Percentiles rank a stretch among this genome's conserved stretches.
Evolutionary conservation across 2,888 invertebrate genomes (phyloP).

Genomic region (Mongoloraphidia duomilia): DNA sequence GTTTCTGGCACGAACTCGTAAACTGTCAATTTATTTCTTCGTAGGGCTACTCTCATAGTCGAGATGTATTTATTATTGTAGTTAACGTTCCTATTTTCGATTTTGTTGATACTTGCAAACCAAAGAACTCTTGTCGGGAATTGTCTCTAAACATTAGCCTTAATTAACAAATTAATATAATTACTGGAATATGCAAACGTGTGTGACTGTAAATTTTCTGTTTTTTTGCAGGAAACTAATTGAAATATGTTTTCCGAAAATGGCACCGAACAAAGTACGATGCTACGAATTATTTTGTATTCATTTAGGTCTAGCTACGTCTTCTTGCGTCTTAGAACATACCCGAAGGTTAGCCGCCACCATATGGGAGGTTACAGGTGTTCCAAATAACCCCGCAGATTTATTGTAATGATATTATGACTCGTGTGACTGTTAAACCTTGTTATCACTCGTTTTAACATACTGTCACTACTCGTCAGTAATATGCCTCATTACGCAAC

Average conservation of each 20-base stretch:
- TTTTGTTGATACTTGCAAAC: too few relatives aligned
- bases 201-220: conserved; percentile 9
- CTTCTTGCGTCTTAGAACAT: conserved; percentile 72
- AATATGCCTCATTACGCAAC: too few relatives aligned
- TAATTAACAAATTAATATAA: not conserved
- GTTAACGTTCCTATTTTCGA: too few relatives aligned
- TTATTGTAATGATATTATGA: too few relatives aligned
- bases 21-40: too few relatives aligned
- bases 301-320: conserved; percentile 68
- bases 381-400: conserved; percentile 45
- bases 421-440: too few relatives aligned
- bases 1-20: too few relatives aligned
- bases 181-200: conserved; percentile 1
- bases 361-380: conserved; percentile 55
- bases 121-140: too few relatives aligned
- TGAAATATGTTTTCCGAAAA: conserved; percentile 52
- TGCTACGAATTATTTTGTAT: conserved; percentile 71
- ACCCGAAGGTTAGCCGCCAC: conserved; percentile 69
- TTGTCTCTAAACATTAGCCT: not conserved
- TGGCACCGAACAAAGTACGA: conserved; percentile 42
- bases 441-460: too few relatives aligned
- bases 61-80: too few relatives aligned
- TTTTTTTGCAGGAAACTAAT: conserved; percentile 37
- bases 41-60: too few relatives aligned
- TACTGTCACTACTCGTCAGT: too few relatives aligned